Conservation (phyloP, 64 coral and sea anemone species). For the Pocillopora verrucosa region DNA sequence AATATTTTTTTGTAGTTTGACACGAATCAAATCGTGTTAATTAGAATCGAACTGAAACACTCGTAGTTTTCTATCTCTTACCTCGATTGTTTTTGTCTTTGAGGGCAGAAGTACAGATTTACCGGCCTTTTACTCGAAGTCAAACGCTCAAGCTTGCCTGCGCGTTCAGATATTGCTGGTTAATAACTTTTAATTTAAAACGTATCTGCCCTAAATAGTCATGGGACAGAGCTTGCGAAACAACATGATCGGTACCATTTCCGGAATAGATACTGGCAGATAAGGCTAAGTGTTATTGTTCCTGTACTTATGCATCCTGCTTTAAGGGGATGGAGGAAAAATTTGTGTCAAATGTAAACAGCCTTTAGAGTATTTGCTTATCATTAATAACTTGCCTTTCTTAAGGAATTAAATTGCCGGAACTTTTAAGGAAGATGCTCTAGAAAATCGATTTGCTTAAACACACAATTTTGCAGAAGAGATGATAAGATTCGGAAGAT, state of each 20-base stretch:
- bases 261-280: conserved; percentile 7
- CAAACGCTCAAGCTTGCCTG: not conserved
- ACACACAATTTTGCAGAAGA: not conserved
- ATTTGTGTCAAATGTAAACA: conserved; percentile 5
- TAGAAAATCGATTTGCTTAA: not conserved
- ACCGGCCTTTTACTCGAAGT: not conserved
- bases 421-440: not conserved
- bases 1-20: too few relatives aligned
- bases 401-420: conserved; percentile 45
- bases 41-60: too few relatives aligned
- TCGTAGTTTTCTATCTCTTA: not conserved
- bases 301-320: conserved; percentile 20
- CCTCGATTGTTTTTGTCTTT: not conserved
- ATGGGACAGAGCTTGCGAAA: not conserved
- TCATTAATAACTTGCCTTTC: conserved; percentile 17
- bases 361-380: conserved; percentile 35
- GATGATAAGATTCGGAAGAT: not conserved
- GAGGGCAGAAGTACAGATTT: not conserved
- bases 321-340: not conserved
- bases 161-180: conserved; percentile 15
- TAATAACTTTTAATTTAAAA: not conserved
- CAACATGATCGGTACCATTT: not conserved
- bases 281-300: conserved; percentile 29
- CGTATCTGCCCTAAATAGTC: conserved; percentile 12
- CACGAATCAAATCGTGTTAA: too few relatives aligned